A percentile compares a stretch with the other conserved stretches of the same genome.
phyloP scores from a whole-genome alignment of 2,797 vertebrate species.

The Coluber constrictor region DNA sequence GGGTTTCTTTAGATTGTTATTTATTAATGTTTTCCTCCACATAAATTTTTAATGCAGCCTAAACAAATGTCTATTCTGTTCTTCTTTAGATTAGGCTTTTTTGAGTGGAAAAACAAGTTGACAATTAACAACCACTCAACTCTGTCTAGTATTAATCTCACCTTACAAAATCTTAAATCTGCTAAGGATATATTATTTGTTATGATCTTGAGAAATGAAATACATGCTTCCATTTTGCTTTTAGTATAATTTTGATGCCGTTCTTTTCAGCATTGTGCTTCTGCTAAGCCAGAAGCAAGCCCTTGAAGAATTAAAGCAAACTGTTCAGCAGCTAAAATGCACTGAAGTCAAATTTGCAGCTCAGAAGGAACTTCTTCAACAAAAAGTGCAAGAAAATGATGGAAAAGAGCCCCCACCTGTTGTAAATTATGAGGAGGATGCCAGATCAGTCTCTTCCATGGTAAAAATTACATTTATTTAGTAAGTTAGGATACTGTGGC shows the following conservation, averaged over 20 bases:
- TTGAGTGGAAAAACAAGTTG: not conserved
- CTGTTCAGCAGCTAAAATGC: constrained; percentile 86
- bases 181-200: not conserved
- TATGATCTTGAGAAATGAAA: not conserved
- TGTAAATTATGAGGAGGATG: constrained; percentile 91
- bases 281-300: constrained; percentile 90
- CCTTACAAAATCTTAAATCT: no score
- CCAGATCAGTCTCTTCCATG: constrained; percentile 89
- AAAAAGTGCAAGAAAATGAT: constrained; percentile 87
- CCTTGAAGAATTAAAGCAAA: constrained; percentile 88
- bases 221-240: not conserved
- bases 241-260: not conserved
- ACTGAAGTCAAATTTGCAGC: constrained; percentile 85
- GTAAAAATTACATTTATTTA: constrained; percentile 66
- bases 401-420: constrained; percentile 85
- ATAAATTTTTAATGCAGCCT: not conserved
- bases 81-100: not conserved
- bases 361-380: constrained; percentile 87
- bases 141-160: not conserved
- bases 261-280: constrained; percentile 81
- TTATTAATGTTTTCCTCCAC: not conserved
- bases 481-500: not conserved
- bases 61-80: not conserved
- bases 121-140: not conserved
- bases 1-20: not conserved